Base-by-base conservation (phyloP, 2,113 vertebrate species). In the Cyrtonyx montezumae region DNA sequence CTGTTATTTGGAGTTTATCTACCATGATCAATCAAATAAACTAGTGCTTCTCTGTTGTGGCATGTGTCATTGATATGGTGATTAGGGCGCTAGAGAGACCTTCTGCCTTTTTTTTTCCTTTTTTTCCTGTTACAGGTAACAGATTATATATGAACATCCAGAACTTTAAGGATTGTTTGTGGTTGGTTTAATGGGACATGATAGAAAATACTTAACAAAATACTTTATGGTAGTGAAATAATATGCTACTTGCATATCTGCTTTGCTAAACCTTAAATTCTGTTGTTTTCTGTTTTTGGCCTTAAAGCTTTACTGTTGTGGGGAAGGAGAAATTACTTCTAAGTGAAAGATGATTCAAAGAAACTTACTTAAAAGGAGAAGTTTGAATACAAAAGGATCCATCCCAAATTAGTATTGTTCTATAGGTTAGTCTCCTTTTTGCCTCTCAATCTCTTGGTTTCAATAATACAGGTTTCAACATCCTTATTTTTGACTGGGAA, bases 1-100 rank as follows among this genome's bases (percentile, higher is more conserved):
- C 98, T 99, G 98, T 99, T 99, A 99, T 99, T 99, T 98, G 98
- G 98, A 99, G 98, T 99, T 99, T 99, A 99, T 99, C 99, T 99
- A 99, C 98, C 98, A 98, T 98, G 98, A 98, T 98, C 98, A 98
- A 98, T 98, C 98, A 98, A 98, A 98, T 98, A 98, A 98, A 98
- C 98, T 98, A 98, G 97, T 96, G 97, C 97, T 98, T 97, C 97
- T 98, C 99, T 99, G 98, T 98, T 98, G 98, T 99, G 99, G 98
- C 98, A 98, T 99, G 98, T 99, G 98, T 98, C 98, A 99, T 99
- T 99, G 99, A 99, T 99, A 99, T 99, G 99, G 98, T 99, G 99
- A 99, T 99, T 98, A 99, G 98, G 97, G 98, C 98, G 98, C 98
- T 97, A 85, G 98, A 98, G 97, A 98, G 96, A 97, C 98, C 98